Conservation (phyloP, 2,113 vertebrate genomes). For the Hemibagrus wyckioides region DNA sequence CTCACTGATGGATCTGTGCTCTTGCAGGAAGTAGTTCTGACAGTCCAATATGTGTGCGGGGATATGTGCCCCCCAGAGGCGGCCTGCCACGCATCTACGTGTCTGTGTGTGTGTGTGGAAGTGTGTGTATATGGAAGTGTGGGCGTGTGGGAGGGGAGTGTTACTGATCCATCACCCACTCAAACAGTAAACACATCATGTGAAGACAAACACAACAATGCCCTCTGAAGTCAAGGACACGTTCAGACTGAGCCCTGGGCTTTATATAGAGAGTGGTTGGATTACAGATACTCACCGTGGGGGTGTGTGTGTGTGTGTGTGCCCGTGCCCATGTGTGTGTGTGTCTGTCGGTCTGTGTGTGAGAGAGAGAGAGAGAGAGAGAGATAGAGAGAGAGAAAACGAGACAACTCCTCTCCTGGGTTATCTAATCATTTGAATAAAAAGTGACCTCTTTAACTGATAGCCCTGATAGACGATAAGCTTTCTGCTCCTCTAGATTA, state of each 20-base stretch:
- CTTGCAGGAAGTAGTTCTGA: slow-evolving; percentile 83
- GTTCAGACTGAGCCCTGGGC: slow-evolving; percentile 42
- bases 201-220: slow-evolving; percentile 67
- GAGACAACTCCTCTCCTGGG: slow-evolving; percentile 28
- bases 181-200: slow-evolving; percentile 62
- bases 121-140: slow-evolving; percentile 13
- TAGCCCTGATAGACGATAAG: slow-evolving; percentile 1
- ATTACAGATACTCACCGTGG: slow-evolving; percentile 35
- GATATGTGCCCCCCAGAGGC: slow-evolving; percentile 68
- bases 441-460: slow-evolving; percentile 36
- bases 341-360: slow-evolving; percentile 11
- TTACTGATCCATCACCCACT: slow-evolving; percentile 68
- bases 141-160: slow-evolving; percentile 50
- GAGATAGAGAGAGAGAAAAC: neutral
- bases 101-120: slow-evolving; percentile 19
- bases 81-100: slow-evolving; percentile 17
- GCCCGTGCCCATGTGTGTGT: slow-evolving; percentile 25
- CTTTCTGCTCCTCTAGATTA: neutral
- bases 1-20: slow-evolving; percentile 83
- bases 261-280: slow-evolving; percentile 51
- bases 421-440: slow-evolving; percentile 49
- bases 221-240: slow-evolving; percentile 74
- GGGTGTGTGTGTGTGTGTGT: slow-evolving; percentile 38
- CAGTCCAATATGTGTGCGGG: slow-evolving; percentile 81
- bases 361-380: neutral